phyloP scores from a whole-genome alignment of 92 coral and sea anemone genomes.

The Palythoa grandis region DNA sequence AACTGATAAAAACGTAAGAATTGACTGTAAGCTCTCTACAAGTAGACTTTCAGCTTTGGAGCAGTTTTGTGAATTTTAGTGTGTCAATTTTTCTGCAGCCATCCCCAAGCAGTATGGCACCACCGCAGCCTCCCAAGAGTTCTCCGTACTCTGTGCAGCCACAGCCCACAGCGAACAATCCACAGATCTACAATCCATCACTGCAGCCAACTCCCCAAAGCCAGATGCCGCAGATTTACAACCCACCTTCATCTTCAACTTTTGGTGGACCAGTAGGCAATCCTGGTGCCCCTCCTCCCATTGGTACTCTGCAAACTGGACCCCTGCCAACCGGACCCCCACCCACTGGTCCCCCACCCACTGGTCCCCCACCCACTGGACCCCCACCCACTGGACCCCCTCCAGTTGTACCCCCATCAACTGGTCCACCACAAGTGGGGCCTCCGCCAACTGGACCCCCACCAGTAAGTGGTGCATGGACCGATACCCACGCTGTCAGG shows the following conservation, averaged over 20 bases:
- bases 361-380: conserved; percentile 67
- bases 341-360: conserved; percentile 53
- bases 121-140: conserved; percentile 12
- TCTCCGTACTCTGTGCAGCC: conserved; percentile 48
- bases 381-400: conserved; percentile 86
- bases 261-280: conserved; percentile 19
- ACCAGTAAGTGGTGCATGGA: conserved; percentile 79
- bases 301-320: conserved; percentile 64
- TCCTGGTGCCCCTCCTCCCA: conserved; percentile 65
- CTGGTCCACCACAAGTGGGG: conserved; percentile 40
- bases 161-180: conserved; percentile 50
- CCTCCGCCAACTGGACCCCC: conserved; percentile 74
- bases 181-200: conserved; percentile 48
- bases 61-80: background rate
- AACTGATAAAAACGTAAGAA: too few species aligned
- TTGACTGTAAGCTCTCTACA: too few species aligned
- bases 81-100: background rate
- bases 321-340: conserved; percentile 69
- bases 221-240: conserved; percentile 63
- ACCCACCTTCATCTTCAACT: conserved; percentile 55
- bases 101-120: background rate
- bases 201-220: conserved; percentile 56
- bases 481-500: conserved; percentile 72
- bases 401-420: conserved; percentile 50
- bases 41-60: too few species aligned